Evolutionary conservation across 2,797 vertebrate species (phyloP).

Genomic region (Silurus aristotelis): DNA sequence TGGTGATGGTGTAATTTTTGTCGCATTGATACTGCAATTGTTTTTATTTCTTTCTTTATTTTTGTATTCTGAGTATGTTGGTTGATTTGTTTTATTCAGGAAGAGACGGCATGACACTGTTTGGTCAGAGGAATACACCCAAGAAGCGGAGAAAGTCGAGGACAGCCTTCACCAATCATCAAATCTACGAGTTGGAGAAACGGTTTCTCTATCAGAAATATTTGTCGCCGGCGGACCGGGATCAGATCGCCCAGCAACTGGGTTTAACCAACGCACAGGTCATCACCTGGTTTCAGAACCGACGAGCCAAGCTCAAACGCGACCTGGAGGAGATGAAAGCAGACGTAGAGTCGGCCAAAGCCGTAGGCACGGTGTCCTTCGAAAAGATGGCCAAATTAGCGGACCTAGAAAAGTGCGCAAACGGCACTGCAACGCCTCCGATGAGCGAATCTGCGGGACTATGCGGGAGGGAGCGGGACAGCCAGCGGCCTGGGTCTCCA

Average conservation of each 20-base stretch:
- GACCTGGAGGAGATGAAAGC: constrained; percentile 88
- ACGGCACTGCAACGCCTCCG: constrained; percentile 59
- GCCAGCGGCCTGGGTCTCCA: constrained; percentile 64
- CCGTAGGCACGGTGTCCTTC: constrained; percentile 74
- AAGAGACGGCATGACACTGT: constrained; percentile 86
- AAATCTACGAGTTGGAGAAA: constrained; percentile 89
- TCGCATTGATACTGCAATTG: background rate
- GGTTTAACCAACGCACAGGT: constrained; percentile 88
- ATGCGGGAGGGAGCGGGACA: constrained; percentile 63
- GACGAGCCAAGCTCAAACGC: constrained; percentile 85
- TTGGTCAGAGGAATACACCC: constrained; percentile 83
- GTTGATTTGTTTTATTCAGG: constrained; percentile 64
- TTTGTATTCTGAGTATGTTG: background rate
- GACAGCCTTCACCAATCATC: constrained; percentile 88
- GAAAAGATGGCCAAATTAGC: constrained; percentile 87
- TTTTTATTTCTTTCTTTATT: too few relatives aligned
- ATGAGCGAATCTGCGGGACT: constrained; percentile 68
- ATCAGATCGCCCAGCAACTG: constrained; percentile 88
- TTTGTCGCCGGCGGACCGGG: constrained; percentile 85
- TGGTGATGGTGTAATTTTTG: background rate
- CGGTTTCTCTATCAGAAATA: constrained; percentile 90
- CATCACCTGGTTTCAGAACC: constrained; percentile 90
- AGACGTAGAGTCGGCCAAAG: constrained; percentile 84
- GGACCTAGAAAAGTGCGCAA: constrained; percentile 81
- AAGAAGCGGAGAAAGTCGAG: constrained; percentile 87